A percentile compares a stretch with the other conserved stretches of the same genome.
Evolutionary conservation across 92 coral and sea anemone species (phyloP).

Genomic region (Epizoanthus scotinus): DNA sequence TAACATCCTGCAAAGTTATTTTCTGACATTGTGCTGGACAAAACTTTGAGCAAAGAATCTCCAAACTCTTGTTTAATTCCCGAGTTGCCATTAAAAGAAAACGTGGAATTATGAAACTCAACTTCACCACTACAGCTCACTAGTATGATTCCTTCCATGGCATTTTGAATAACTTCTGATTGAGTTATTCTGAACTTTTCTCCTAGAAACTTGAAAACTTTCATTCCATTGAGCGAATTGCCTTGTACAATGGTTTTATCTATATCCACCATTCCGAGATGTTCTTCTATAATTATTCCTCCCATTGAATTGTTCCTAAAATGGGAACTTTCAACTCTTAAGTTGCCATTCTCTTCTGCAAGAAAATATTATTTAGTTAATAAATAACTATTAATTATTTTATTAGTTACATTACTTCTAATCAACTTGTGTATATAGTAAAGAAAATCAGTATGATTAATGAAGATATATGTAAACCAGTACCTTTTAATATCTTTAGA

Average conservation of each 20-base stretch:
- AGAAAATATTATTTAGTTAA: too few species aligned
- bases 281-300: slow-evolving; percentile 39
- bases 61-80: slow-evolving; percentile 49
- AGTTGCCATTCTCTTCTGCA: slow-evolving; percentile 19
- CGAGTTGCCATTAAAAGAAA: slow-evolving; percentile 16
- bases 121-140: slow-evolving; percentile 37
- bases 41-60: slow-evolving; percentile 20
- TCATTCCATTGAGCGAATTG: slow-evolving; percentile 29
- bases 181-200: too few species aligned
- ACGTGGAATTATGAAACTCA: slow-evolving; percentile 1
- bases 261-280: slow-evolving; percentile 16
- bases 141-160: slow-evolving; percentile 28
- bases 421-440: too few species aligned
- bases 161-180: too few species aligned
- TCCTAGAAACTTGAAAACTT: too few species aligned
- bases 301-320: slow-evolving; percentile 38
- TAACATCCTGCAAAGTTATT: too few species aligned
- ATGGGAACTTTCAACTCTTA: slow-evolving; percentile 40
- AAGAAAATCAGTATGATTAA: too few species aligned
- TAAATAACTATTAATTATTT: too few species aligned
- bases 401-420: too few species aligned
- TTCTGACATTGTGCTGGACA: not conserved
- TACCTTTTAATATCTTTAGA: too few species aligned
- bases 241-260: slow-evolving; percentile 25
- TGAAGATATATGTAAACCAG: too few species aligned